These are phyloP conservation scores for Sparus aurata DNA, from an alignment of 2,797 vertebrate species.

Conservation along the genomic window DNA sequence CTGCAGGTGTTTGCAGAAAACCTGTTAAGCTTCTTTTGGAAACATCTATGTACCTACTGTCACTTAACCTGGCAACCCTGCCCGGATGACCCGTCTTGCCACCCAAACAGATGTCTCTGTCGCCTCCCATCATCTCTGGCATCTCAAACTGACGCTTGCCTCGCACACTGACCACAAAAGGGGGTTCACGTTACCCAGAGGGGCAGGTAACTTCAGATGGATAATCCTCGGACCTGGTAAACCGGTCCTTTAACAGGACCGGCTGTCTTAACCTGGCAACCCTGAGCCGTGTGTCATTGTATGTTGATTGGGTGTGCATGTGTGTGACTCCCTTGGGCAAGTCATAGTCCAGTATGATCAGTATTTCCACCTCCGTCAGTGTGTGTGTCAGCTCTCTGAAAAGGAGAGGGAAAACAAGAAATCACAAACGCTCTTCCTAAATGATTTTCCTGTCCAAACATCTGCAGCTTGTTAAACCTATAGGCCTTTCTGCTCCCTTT, in stretches of 20 bases:
- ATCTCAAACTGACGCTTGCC: conserved; percentile 75
- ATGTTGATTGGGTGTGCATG: conserved; percentile 77
- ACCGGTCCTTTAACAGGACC: conserved; percentile 85
- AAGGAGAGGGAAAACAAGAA: neutral
- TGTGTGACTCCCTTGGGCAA: conserved; percentile 73
- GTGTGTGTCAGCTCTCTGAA: conserved; percentile 35
- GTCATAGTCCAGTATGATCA: conserved; percentile 65
- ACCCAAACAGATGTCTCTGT: conserved; percentile 63
- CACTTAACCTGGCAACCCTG: conserved; percentile 57
- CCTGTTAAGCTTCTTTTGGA: conserved; percentile 35
- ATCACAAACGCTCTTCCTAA: neutral
- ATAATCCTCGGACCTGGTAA: conserved; percentile 87
- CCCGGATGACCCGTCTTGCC: conserved; percentile 20
- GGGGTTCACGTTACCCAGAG: conserved; percentile 81
- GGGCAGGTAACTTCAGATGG: conserved; percentile 86
- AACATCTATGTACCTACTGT: conserved; percentile 12
- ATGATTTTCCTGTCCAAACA: conserved; percentile 37
- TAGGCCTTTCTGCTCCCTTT: conserved; percentile 33
- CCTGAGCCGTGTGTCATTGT: conserved; percentile 75
- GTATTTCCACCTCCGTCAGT: conserved; percentile 59
- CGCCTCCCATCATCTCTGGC: conserved; percentile 74
- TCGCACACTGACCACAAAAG: conserved; percentile 77
- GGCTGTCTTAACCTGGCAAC: conserved; percentile 78
- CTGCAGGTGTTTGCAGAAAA: conserved; percentile 31
- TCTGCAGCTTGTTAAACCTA: conserved; percentile 57